Conservation (phyloP, 1,140 invertebrate genomes). For the Idris sp. region DNA sequence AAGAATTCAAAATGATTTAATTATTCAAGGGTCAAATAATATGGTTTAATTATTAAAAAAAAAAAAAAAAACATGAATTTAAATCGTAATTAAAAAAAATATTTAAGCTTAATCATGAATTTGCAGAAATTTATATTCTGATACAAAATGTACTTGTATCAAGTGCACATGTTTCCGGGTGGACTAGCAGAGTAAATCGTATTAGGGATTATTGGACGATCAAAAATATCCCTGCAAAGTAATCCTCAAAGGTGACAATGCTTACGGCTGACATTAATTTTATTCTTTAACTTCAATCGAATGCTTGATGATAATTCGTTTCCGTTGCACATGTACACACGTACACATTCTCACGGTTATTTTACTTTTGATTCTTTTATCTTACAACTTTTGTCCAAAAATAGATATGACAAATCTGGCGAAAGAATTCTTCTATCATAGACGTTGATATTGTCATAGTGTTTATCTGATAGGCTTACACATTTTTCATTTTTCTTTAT, state of each 20-base stretch:
- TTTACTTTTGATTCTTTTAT: conserved; percentile 67
- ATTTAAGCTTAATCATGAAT: no score
- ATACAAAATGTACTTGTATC: conserved; percentile 26
- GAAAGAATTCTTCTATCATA: no score
- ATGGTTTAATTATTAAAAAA: no score
- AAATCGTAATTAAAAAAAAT: no score
- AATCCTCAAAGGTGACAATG: conserved; percentile 70
- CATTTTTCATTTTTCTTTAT: no score
- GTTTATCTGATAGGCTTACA: no score
- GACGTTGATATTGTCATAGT: no score
- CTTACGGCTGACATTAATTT: conserved; percentile 74
- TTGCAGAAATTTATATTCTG: no score
- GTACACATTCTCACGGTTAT: conserved; percentile 9
- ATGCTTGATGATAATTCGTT: conserved; percentile 23
- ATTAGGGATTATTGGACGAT: conserved; percentile 78
- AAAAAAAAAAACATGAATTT: no score
- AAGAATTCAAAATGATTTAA: no score
- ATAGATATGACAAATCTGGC: no score
- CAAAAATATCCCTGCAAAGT: conserved; percentile 77
- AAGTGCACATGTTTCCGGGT: conserved; percentile 63
- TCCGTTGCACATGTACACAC: conserved; percentile 32
- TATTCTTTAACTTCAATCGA: conserved; percentile 44
- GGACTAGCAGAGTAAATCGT: conserved; percentile 76
- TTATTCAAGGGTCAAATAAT: no score
- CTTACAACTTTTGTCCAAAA: conserved; percentile 65